Base-by-base conservation (phyloP, 2,113 vertebrate genomes). In the Mus spicilegus region DNA sequence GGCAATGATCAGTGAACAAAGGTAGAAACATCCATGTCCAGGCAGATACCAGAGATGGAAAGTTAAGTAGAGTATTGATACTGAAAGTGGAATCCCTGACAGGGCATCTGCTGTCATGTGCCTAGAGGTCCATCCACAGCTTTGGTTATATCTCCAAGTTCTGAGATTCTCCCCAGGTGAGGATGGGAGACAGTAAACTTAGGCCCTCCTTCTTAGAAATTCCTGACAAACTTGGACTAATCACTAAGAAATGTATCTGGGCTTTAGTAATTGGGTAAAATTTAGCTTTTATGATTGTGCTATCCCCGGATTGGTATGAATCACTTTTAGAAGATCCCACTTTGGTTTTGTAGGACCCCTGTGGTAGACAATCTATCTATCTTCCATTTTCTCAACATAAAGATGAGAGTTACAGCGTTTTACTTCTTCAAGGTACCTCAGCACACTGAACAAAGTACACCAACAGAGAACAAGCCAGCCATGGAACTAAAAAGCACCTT, bases 91-190 rank as follows among this genome's bases (percentile, higher is more conserved):
- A 36, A 11, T 36, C 36, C 28, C 63, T 4, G 0, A 12, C 42
- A 17, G 22, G 1, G 0, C 14, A 46, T 28, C 67, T 54, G 78
- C 46, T 16, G 7, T 1, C 0, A 19, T 82, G 58, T 0, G 0
- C 51, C 84, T 69, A 30, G 81, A 58, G 22, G 11, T 12, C 9
- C 1, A 9, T 39, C 24, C 10, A 8, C 16, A 30, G 70, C 58
- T 42, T 0, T 12, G 7, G 39, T 42, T 80, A 65, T 26, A 14
- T 11, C 42, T 67, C 7, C 4, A 56, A 7, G 17, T 61, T 46
- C 63, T 24, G 72, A n/a, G 19, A 67, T 24, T 86, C 16, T 24
- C 39, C 2, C 20, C 4, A 4, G 5, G 7, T 39, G 2, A 13
- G 36, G 2, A 1, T 0, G 8, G 42, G 17, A 19, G 28, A 67